A percentile compares a stretch with the other conserved stretches of the same genome.
These are phyloP conservation scores for Panagrolaimus sp. DNA, from an alignment of 1,140 invertebrate species.

Conservation along the genomic window DNA sequence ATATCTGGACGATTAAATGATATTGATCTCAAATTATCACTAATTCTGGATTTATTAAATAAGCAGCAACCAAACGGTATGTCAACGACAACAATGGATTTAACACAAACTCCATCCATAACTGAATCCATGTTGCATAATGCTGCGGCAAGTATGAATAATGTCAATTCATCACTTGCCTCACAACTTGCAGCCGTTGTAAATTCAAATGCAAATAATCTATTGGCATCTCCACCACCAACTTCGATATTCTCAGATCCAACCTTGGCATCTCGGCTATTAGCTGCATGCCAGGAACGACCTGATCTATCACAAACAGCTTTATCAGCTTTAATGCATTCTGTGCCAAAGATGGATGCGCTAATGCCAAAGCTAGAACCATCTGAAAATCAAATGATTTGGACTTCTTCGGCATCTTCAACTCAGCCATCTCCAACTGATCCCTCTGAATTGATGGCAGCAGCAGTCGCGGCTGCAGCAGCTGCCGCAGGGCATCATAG, in stretches of 20 bases:
- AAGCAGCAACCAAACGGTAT: background rate
- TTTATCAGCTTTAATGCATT: no score
- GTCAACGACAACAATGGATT: background rate
- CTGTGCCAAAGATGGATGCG: background rate
- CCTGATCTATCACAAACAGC: background rate
- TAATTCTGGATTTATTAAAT: background rate
- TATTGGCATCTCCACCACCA: background rate
- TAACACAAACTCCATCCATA: no score
- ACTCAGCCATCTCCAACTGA: background rate
- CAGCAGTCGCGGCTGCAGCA: background rate
- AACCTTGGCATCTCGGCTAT: background rate
- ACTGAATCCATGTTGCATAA: background rate
- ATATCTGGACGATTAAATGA: background rate
- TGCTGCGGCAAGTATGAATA: background rate
- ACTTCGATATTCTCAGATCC: background rate
- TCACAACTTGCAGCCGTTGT: background rate
- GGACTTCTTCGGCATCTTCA: background rate
- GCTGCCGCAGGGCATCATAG: background rate
- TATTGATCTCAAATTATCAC: background rate
- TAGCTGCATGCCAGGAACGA: background rate
- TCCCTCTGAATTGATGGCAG: background rate
- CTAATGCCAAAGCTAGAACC: background rate
- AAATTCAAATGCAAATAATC: background rate
- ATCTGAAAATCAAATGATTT: background rate
- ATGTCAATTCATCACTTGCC: background rate